Evolutionary conservation across 2,888 invertebrate genomes (phyloP).

Genomic region (Caenorhabditis afra): DNA sequence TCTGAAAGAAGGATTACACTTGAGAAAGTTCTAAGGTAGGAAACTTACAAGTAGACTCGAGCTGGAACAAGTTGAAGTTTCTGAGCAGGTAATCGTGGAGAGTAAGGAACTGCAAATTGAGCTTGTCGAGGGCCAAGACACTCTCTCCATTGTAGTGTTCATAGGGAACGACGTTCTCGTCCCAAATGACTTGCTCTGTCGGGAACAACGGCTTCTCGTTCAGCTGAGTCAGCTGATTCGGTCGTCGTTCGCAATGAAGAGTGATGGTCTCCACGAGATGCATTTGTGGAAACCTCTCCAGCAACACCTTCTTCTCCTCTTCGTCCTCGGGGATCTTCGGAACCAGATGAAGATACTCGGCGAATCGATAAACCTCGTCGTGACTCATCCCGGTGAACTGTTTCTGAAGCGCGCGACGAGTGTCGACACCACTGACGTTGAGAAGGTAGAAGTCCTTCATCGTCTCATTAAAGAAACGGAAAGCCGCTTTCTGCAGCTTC

Average conservation of each 20-base stretch:
- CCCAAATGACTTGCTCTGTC: constrained; percentile 98
- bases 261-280: constrained; percentile 89
- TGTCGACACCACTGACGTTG: constrained; percentile 96
- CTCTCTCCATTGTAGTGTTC: constrained; percentile 96
- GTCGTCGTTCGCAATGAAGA: constrained; percentile 71
- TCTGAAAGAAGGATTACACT: too few species aligned
- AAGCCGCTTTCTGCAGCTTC: constrained; percentile 93
- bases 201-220: constrained; percentile 99
- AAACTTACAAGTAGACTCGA: constrained; percentile 92
- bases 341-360: constrained; percentile 90
- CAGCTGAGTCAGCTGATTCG: constrained; percentile 88
- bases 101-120: constrained; percentile 97
- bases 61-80: constrained; percentile 96
- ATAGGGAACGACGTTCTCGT: constrained; percentile 97
- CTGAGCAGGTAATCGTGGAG: constrained; percentile 96
- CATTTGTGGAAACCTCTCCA: constrained; percentile 84
- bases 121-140: constrained; percentile 91
- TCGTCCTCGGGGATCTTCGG: constrained; percentile 84
- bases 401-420: constrained; percentile 88
- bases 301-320: background rate
- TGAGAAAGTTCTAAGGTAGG: constrained; percentile 84
- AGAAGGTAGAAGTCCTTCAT: constrained; percentile 90
- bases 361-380: constrained; percentile 89
- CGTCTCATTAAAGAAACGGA: constrained; percentile 83
- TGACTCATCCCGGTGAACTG: constrained; percentile 85